Percentiles rank a stretch among this genome's conserved stretches.
These are phyloP conservation scores for Nomia melanderi DNA, from an alignment of 1,140 invertebrate species.

Conservation along the genomic window DNA sequence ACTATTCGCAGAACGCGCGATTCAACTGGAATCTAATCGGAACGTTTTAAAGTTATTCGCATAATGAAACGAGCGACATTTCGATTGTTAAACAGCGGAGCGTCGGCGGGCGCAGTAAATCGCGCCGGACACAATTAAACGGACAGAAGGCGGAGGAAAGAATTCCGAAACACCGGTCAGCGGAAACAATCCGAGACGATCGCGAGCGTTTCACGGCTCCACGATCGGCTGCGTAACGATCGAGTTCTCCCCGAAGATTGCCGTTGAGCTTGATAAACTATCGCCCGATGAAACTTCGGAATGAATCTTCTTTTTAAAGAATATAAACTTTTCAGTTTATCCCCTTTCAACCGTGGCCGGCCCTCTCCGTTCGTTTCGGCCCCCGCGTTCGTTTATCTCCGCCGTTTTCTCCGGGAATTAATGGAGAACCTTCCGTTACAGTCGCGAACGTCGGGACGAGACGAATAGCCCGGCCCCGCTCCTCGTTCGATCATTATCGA, in stretches of 20 bases:
- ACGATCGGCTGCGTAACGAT: background rate
- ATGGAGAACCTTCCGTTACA: slow-evolving; percentile 26
- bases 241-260: background rate
- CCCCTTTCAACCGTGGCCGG: background rate
- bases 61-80: too few relatives aligned
- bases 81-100: too few relatives aligned
- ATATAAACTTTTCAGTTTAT: slow-evolving; percentile 25
- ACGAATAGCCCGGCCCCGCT: background rate
- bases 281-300: background rate
- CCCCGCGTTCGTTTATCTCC: slow-evolving; percentile 28
- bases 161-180: background rate
- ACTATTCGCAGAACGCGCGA: too few relatives aligned
- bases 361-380: background rate
- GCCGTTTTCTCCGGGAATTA: slow-evolving; percentile 25
- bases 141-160: background rate
- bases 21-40: too few relatives aligned
- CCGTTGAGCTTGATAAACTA: slow-evolving; percentile 13
- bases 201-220: background rate
- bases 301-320: slow-evolving; percentile 26
- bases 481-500: slow-evolving; percentile 7
- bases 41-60: too few relatives aligned
- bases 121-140: background rate
- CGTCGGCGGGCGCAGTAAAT: too few relatives aligned
- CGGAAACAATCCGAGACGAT: background rate
- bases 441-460: background rate